Base-by-base conservation (phyloP, 2,888 invertebrate genomes). In the Unio pictorum region DNA sequence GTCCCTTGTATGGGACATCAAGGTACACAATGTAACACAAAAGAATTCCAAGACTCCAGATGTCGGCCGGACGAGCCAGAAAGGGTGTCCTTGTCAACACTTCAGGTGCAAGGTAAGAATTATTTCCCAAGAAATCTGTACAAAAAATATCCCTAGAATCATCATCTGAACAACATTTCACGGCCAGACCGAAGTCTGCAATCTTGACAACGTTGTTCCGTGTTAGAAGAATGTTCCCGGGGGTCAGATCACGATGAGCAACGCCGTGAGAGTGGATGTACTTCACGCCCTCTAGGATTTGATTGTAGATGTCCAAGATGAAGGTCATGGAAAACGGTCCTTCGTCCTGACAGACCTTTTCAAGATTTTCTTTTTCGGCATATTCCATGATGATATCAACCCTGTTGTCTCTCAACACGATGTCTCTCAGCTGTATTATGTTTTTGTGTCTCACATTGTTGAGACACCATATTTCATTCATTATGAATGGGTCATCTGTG, bases 151-250 rank as follows among this genome's bases (percentile, higher is more conserved):
- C 45, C 15, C 3, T 11, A 45, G 15, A 45, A 15, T 64, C 70
- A 15, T 63, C 28, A 1, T 20, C 54, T 1, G 64, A 61, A 60
- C 68, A 61, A 63, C 75, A 78, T 30, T 66, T 72, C 6, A 81
- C 74, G 2, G 81, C 75, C 5, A 81, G 66, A 5, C 81, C 81
- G 66, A 81, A 81, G 59, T 81, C 81, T 4, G 81, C 78, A 55
- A 81, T 65, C 73, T 77, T 80, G 28, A 81, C 72, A 15, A 74
- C 74, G 34, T 72, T 55, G 18, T 77, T 66, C 7, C 66, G 30
- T 17, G 72, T 77, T 1, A 81, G 60, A 17, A 80, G 63, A 65
- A 81, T 76, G 58, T 81, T 81, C 28, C 70, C 68, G 1, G 81
- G 78, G 0, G 78, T 80, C 23, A 81, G 20, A 58, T 81, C 81